Conservation (phyloP, 2,113 vertebrate genomes). For the Callithrix jacchus region DNA sequence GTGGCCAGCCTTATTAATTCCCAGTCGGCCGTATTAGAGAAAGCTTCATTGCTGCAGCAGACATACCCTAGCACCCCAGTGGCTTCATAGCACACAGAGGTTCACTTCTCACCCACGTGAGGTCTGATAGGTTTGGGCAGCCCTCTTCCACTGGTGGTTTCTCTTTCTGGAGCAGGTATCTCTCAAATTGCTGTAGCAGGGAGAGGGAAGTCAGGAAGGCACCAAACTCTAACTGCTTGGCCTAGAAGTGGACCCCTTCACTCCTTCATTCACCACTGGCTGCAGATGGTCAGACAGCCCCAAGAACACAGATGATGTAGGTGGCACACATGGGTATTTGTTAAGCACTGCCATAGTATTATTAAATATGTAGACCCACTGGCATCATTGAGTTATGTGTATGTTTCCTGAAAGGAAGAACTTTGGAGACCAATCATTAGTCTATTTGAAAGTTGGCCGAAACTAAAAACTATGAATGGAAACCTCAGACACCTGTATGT, state of each 20-base stretch:
- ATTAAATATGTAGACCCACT: neutral
- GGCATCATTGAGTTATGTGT: neutral
- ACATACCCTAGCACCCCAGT: neutral
- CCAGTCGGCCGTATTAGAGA: neutral
- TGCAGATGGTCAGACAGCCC: neutral
- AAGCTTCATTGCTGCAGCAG: neutral
- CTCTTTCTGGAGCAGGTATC: neutral
- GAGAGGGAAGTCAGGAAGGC: neutral
- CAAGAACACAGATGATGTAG: neutral
- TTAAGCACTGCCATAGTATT: too few species aligned
- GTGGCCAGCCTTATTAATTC: neutral
- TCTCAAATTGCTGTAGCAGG: neutral
- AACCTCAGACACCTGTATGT: neutral
- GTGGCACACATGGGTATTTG: accelerated
- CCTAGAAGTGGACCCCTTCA: neutral
- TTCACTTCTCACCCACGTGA: neutral
- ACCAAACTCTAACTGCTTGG: neutral
- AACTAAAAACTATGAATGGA: neutral
- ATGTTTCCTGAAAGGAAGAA: neutral
- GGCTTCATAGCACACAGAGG: neutral
- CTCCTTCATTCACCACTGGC: neutral
- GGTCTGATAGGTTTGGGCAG: neutral
- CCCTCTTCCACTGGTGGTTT: neutral
- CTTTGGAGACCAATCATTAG: neutral
- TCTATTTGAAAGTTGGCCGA: neutral